A percentile compares a stretch with the other conserved stretches of the same genome.
Conservation (phyloP, 2,888 invertebrate species). For the Drosophila fulvimacula region DNA sequence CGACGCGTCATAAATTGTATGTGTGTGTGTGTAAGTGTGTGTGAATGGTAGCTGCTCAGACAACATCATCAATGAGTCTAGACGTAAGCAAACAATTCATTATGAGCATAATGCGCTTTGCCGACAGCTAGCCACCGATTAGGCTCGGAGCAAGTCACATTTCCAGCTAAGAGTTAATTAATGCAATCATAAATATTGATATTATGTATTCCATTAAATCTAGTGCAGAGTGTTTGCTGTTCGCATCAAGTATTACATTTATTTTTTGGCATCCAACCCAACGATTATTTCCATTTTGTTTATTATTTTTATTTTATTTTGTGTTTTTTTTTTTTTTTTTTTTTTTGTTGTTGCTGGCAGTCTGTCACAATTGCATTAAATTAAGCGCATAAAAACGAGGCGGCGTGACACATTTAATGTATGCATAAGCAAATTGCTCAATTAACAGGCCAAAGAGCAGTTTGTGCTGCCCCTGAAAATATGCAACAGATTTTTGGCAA, state of each 20-base stretch:
- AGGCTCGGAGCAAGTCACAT: neutral
- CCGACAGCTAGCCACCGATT: neutral
- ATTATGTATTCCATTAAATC: constrained; percentile 2
- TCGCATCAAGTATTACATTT: constrained; percentile 16
- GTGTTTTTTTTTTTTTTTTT: neutral
- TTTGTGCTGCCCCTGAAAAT: constrained; percentile 48
- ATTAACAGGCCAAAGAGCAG: constrained; percentile 55
- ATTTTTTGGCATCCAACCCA: constrained; percentile 28
- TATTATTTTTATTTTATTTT: constrained; percentile 12
- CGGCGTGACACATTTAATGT: constrained; percentile 60
- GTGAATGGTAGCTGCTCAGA: constrained; percentile 61
- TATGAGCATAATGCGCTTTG: constrained; percentile 43
- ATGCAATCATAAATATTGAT: constrained; percentile 7
- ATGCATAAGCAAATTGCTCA: constrained; percentile 71
- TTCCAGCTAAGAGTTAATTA: constrained; percentile 14
- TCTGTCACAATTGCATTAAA: constrained; percentile 57
- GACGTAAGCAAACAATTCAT: constrained; percentile 58
- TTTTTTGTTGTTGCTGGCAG: constrained; percentile 28
- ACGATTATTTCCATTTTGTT: constrained; percentile 7
- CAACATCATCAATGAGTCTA: constrained; percentile 70
- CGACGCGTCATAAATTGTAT: constrained; percentile 71
- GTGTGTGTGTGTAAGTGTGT: constrained; percentile 15
- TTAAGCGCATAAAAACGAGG: constrained; percentile 56
- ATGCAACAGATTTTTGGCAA: constrained; percentile 50
- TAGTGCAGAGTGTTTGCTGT: constrained; percentile 6